These are phyloP conservation scores for Diuraphis noxia DNA, from an alignment of 1,140 invertebrate genomes.

Conservation along the genomic window DNA sequence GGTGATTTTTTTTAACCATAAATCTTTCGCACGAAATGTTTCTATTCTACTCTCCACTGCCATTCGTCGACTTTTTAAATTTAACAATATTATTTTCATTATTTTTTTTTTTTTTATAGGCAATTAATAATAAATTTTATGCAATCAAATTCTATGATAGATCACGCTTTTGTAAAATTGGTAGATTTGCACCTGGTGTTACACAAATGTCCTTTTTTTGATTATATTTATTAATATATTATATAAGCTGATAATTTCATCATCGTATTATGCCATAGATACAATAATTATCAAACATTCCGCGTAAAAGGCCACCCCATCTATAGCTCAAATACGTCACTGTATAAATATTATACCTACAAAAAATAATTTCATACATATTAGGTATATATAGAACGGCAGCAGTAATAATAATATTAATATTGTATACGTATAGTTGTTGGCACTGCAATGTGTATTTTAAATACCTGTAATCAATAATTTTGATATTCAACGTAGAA, in stretches of 20 bases:
- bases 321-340: neutral
- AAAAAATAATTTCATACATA: neutral
- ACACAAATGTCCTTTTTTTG: neutral
- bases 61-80: neutral
- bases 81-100: neutral
- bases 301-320: no score
- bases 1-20: neutral
- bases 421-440: neutral
- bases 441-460: slow-evolving; percentile 31
- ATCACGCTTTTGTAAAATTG: no score
- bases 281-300: neutral
- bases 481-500: neutral
- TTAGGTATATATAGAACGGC: neutral
- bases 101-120: neutral
- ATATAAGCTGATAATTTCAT: neutral
- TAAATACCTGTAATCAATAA: neutral
- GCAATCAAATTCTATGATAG: no score
- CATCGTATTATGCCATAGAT: neutral
- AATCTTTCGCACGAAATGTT: neutral
- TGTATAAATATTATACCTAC: neutral
- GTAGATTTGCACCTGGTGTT: neutral
- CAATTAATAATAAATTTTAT: no score
- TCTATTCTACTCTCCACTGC: no score
- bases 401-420: neutral
- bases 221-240: neutral